Evolutionary conservation across 1,140 invertebrate genomes (phyloP).

Genomic region (Drosophila ogumai): DNA sequence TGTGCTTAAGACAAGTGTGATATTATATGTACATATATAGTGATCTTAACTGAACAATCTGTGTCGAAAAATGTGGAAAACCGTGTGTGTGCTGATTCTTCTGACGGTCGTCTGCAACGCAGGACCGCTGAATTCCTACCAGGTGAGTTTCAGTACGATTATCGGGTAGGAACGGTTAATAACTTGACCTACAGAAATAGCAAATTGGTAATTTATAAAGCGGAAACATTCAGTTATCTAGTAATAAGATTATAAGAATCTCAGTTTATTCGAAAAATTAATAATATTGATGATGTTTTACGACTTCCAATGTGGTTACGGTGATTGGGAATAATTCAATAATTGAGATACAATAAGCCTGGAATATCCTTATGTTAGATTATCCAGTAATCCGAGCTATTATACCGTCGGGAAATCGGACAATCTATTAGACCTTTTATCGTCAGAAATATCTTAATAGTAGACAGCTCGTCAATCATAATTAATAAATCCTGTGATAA

Average conservation of each 20-base stretch:
- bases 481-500: neutral
- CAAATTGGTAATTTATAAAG: neutral
- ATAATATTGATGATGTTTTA: too few relatives aligned
- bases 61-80: slow-evolving; percentile 61
- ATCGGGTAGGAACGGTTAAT: neutral
- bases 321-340: neutral
- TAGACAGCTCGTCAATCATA: too few relatives aligned
- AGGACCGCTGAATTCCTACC: slow-evolving; percentile 60
- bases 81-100: slow-evolving; percentile 51
- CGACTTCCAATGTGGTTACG: accelerated
- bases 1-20: slow-evolving; percentile 37
- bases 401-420: neutral
- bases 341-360: neutral
- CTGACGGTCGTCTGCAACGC: slow-evolving; percentile 63
- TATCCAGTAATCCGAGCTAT: neutral
- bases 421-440: neutral
- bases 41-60: slow-evolving; percentile 45
- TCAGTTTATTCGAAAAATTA: neutral
- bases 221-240: neutral
- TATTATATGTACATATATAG: slow-evolving; percentile 20
- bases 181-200: neutral
- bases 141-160: slow-evolving; percentile 60
- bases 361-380: neutral
- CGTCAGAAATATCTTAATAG: neutral
- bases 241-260: neutral